These are phyloP conservation scores for Hermaeophaga mercurialis DNA, from an alignment of 2,888 invertebrate species.

Conservation along the genomic window DNA sequence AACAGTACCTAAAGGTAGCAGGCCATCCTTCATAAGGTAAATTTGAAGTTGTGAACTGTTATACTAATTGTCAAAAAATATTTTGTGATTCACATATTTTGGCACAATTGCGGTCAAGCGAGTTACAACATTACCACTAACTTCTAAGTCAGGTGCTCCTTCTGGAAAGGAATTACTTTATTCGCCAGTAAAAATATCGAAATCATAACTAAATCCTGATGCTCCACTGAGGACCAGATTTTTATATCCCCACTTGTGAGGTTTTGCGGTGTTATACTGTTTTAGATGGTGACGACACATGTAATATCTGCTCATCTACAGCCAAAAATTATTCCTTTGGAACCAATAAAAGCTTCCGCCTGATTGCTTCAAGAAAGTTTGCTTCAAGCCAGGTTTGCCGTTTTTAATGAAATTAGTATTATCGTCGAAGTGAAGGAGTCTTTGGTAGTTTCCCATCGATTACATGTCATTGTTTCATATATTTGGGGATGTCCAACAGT, in stretches of 20 bases:
- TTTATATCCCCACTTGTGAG: conserved; percentile 19
- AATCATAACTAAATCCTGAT: conserved; percentile 21
- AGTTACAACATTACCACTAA: conserved; percentile 19
- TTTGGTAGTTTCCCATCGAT: conserved; percentile 8
- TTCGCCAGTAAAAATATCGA: conserved; percentile 20
- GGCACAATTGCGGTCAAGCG: conserved; percentile 15
- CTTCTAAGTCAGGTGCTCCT: conserved; percentile 20
- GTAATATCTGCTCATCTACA: conserved; percentile 24
- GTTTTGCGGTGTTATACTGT: conserved; percentile 19
- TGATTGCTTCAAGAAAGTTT: conserved; percentile 15
- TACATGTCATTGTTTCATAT: conserved; percentile 9
- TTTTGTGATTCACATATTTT: conserved; percentile 15
- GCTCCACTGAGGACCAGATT: conserved; percentile 19
- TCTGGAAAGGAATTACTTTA: conserved; percentile 13
- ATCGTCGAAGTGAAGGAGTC: conserved; percentile 11
- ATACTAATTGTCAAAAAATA: conserved; percentile 21
- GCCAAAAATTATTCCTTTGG: conserved; percentile 26
- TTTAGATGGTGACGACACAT: conserved; percentile 15
- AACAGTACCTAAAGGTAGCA: conserved; percentile 12
- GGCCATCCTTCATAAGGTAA: conserved; percentile 2
- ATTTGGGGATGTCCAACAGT: conserved; percentile 3
- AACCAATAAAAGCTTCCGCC: conserved; percentile 13
- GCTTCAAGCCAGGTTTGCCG: conserved; percentile 7
- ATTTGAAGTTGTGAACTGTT: conserved; percentile 18
- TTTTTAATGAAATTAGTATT: conserved; percentile 2